Base-by-base conservation (phyloP, 2,797 vertebrate species). In the Phaenicophaeus curvirostris region DNA sequence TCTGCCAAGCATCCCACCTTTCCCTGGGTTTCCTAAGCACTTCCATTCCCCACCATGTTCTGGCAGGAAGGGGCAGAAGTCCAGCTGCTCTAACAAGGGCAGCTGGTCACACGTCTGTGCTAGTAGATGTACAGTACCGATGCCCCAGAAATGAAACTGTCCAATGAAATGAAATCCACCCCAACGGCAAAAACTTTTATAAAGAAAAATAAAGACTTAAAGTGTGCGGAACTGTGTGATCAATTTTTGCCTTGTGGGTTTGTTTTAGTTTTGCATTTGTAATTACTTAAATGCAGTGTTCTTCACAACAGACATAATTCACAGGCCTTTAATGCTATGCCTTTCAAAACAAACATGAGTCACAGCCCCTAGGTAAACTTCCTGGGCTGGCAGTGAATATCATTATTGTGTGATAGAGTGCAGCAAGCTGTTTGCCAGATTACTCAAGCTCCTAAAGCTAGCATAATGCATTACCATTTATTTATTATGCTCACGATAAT, bases 341-440 rank as follows among this genome's bases (percentile, higher is more conserved):
- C 88, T 95, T 95, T 96, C 94, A 93, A 97, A 96, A 95, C 93
- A 95, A 96, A 94, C 92, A 95, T 96, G 95, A 97, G 95, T 97
- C 96, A 97, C 78, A 96, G 94, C 93, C 93, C 89, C 74, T 95
- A 95, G 96, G 93, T 96, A 96, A 96, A 95, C 94, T 96, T 94
- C 88, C 88, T 77, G 30, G 90, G 84, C 88, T 96, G 92, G 94
- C 92, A 94, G 83, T 85, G 90, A 96, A 97, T 96, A 85, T 93
- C 81, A 93, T 96, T 94, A 95, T 71, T 94, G 92, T 92, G 85
- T 89, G 92, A 95, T 15, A 72, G 79, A 96, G 89, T 84, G 76
- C 84, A 95, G 94, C 94, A 96, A 96, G 93, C 94, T 96, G 91
- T 94, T 95, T 85, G 59, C 94, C 88, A 94, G 94, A 95, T 94